Base-by-base conservation (phyloP, 2,888 invertebrate species). In the Eupithecia insigniata region DNA sequence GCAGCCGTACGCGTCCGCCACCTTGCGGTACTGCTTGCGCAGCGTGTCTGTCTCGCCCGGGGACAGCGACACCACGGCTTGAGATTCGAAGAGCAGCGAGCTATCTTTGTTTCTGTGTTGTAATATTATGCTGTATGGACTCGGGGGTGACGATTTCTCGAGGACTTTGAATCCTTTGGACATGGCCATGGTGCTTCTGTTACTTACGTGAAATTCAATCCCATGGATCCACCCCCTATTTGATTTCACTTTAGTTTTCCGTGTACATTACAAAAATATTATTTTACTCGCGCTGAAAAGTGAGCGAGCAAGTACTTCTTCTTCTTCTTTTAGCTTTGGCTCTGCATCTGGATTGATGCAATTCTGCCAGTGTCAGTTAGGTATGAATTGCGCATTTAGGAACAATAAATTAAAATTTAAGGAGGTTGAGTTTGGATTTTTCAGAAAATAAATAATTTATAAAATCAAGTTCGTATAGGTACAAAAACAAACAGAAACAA, bases 1-100 rank as follows among this genome's bases (percentile, higher is more conserved):
- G 85, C 99, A 98, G 34, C 99, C 99, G 90, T 99, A 99, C 0
- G 98, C 99, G 93, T 99, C 99, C 69, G 97, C 94, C 61, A 99
- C 95, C 94, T 99, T 99, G 18, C 96, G 96, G 87, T 99, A 99
- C 83, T 97, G 97, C 83, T 97, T 97, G 84, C 97, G 97, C 72
- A 99, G 96, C 18, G 97, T 96, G 83, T 99, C 98, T 6, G 97
- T 97, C 93, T 99, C 99, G 90, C 97, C 97, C 55, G 96, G 92
- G 76, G 97, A 98, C 95, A 98, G 93, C 64, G 97, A 96, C 43
- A 98, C 98, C 30, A 99, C 97, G 32, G 98, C 98, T 90, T 97
- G 97, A 36, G 98, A 98, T 92, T 99, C 99, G 88, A 99, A 98
- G 75, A 99, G 95, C 69, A 99, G 95, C 46, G 98, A 97, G 78